These are phyloP conservation scores for Lepidurus arcticus DNA, from an alignment of 1,140 invertebrate species.

Conservation along the genomic window DNA sequence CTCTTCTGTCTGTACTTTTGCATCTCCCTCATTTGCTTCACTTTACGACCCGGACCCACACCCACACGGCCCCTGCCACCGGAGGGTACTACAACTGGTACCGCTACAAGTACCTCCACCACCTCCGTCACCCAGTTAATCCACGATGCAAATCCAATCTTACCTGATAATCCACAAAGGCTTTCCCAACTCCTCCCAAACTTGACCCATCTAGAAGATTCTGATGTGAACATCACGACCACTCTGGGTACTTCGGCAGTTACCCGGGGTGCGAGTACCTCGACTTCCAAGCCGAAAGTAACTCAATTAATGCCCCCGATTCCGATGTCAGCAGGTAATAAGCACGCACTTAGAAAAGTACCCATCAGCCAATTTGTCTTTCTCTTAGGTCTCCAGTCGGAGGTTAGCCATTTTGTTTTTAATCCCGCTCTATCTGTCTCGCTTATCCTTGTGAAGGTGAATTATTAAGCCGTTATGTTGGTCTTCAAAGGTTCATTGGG, in stretches of 20 bases:
- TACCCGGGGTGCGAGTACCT: not conserved
- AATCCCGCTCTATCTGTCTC: not conserved
- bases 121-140: not conserved
- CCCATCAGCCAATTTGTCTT: not conserved
- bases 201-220: not conserved
- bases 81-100: not conserved
- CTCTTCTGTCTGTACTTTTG: slow-evolving; percentile 84
- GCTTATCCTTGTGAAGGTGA: not conserved
- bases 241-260: not conserved
- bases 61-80: slow-evolving; percentile 43
- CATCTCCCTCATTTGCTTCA: slow-evolving; percentile 78
- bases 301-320: not conserved
- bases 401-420: not conserved
- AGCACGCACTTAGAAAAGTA: not conserved
- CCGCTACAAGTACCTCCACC: slow-evolving; percentile 17
- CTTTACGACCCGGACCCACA: slow-evolving; percentile 69
- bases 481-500: not conserved
- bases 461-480: not conserved
- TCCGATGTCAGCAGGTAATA: slow-evolving; percentile 12
- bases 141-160: not conserved
- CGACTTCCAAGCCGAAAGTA: not conserved
- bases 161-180: not conserved
- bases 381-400: not conserved
- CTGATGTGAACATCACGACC: not conserved
- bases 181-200: not conserved